Evolutionary conservation across 2,888 invertebrate species (phyloP).

Genomic region (Archips xylosteana): DNA sequence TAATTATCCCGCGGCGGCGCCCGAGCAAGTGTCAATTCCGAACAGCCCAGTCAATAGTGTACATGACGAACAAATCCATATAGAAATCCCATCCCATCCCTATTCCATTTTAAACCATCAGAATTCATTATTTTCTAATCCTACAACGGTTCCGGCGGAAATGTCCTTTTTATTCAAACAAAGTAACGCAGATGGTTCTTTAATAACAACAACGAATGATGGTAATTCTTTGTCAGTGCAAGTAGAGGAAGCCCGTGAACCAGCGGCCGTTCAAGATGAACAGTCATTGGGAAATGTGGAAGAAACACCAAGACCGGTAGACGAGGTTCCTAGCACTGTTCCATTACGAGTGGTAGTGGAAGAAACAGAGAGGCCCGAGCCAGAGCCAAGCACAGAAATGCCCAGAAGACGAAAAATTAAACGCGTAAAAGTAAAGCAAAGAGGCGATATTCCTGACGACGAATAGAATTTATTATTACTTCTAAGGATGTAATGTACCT

Average conservation of each 20-base stretch:
- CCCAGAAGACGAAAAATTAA: background rate
- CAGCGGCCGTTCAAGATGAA: background rate
- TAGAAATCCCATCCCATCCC: background rate
- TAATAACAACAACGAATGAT: slow-evolving; percentile 1
- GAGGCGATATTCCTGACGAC: background rate
- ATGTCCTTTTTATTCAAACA: slow-evolving; percentile 2
- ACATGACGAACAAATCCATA: background rate
- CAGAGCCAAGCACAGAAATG: background rate
- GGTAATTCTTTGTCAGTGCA: background rate
- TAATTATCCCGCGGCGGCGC: background rate
- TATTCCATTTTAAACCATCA: background rate
- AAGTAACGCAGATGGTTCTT: background rate
- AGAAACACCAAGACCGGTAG: background rate
- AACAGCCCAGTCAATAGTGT: background rate
- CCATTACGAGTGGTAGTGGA: background rate
- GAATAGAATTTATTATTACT: background rate
- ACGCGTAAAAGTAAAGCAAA: background rate
- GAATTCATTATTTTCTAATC: background rate
- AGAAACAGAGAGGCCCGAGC: background rate
- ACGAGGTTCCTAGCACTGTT: background rate
- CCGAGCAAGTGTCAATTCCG: background rate
- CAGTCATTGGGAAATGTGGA: background rate
- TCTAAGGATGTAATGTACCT: background rate
- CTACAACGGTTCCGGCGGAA: background rate
- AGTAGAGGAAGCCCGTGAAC: background rate